These are phyloP conservation scores for Macrotis lagotis DNA, from an alignment of 2,113 vertebrate species.

Conservation along the genomic window DNA sequence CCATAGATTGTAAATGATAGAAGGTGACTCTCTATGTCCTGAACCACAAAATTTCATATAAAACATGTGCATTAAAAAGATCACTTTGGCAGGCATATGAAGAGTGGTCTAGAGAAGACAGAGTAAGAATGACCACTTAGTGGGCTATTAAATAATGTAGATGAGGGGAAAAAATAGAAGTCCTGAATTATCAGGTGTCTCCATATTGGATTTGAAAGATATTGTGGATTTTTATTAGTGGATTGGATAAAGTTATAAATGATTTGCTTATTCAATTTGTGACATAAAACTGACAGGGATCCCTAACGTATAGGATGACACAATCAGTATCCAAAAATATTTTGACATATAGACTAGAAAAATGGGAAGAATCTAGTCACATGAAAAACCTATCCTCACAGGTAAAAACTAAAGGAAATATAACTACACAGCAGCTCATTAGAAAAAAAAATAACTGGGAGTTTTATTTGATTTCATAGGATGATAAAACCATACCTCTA, in stretches of 20 bases:
- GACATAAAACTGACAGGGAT: background rate
- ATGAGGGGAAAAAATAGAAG: background rate
- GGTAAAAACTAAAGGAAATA: background rate
- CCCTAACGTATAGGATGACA: background rate
- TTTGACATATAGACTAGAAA: background rate
- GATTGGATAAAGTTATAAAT: background rate
- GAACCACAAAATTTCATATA: background rate
- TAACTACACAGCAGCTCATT: background rate
- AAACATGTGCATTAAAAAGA: background rate
- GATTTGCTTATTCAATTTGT: background rate
- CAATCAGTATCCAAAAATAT: background rate
- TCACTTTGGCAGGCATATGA: background rate
- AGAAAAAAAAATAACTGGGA: background rate
- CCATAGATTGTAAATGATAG: background rate
- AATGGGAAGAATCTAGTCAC: background rate
- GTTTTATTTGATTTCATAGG: background rate
- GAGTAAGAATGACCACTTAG: background rate
- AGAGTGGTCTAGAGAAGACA: background rate
- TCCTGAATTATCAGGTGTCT: background rate
- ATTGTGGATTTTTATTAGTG: background rate
- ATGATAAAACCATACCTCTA: background rate
- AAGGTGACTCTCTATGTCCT: background rate
- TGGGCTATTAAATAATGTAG: background rate
- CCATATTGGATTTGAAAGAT: background rate
- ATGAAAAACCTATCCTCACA: background rate